Percentiles rank a stretch among this genome's conserved stretches.
Evolutionary conservation across 2,888 invertebrate genomes (phyloP).

Genomic region (Ectropis crepuscularia): DNA sequence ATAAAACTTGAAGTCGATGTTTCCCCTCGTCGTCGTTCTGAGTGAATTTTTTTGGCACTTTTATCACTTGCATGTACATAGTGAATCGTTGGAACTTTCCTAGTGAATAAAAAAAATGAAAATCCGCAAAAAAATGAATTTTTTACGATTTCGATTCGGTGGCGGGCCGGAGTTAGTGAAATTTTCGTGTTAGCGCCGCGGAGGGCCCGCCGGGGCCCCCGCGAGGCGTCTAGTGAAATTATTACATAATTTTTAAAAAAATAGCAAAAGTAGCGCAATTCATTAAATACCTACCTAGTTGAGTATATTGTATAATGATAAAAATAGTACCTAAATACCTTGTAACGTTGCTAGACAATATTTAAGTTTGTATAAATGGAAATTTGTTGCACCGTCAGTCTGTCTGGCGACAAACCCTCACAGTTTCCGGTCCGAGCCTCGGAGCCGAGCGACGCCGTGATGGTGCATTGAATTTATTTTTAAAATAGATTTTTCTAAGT

Average conservation of each 20-base stretch:
- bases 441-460: constrained; percentile 40
- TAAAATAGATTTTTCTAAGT: constrained; percentile 42
- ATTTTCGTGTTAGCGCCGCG: constrained; percentile 33
- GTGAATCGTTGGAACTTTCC: constrained; percentile 49
- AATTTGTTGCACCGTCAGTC: constrained; percentile 72
- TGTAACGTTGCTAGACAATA: constrained; percentile 80
- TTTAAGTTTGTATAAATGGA: constrained; percentile 63
- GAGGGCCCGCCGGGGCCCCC: constrained; percentile 24
- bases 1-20: constrained; percentile 40
- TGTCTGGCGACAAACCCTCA: constrained; percentile 46
- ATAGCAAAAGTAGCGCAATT: constrained; percentile 82
- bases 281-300: constrained; percentile 71
- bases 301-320: constrained; percentile 69
- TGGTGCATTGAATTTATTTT: constrained; percentile 44
- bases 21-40: constrained; percentile 49
- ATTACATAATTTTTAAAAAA: constrained; percentile 49
- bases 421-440: constrained; percentile 37
- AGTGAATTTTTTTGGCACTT: constrained; percentile 70
- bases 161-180: constrained; percentile 44
- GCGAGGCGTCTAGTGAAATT: constrained; percentile 60
- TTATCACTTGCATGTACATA: constrained; percentile 73
- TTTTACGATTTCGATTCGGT: constrained; percentile 64
- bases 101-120: constrained; percentile 64
- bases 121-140: constrained; percentile 66
- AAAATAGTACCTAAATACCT: constrained; percentile 71